Conservation (phyloP, 2,888 invertebrate species). For the Nymphalis c-album region DNA sequence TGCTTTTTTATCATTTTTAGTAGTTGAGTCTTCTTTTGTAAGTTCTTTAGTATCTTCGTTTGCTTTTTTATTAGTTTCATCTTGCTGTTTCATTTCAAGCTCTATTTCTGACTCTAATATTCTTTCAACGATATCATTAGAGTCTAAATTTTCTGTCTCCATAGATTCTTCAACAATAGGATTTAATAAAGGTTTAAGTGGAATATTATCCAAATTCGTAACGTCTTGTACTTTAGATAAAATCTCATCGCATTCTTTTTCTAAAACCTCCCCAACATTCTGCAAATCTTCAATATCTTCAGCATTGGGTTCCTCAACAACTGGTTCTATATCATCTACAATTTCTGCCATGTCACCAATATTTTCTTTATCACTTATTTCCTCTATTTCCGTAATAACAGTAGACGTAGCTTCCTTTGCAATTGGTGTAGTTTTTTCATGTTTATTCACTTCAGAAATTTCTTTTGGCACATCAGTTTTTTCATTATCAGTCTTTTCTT, state of each 20-base stretch:
- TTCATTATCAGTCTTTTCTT: conserved; percentile 29
- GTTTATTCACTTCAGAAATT: conserved; percentile 43
- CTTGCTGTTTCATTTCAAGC: conserved; percentile 60
- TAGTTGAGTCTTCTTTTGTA: conserved; percentile 2
- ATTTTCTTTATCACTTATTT: conserved; percentile 59
- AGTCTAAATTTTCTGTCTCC: conserved; percentile 65
- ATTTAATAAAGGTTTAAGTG: conserved; percentile 64
- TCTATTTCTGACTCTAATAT: conserved; percentile 70
- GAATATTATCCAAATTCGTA: conserved; percentile 68
- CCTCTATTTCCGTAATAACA: conserved; percentile 62
- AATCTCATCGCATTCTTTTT: conserved; percentile 77
- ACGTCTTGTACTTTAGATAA: conserved; percentile 74
- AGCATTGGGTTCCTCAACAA: conserved; percentile 63
- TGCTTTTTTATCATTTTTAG: conserved; percentile 1
- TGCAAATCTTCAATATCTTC: conserved; percentile 68
- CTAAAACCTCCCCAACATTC: conserved; percentile 69
- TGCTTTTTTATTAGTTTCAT: conserved; percentile 47
- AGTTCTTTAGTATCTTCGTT: conserved; percentile 14
- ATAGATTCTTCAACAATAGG: conserved; percentile 67
- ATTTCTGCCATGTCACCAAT: conserved; percentile 57
- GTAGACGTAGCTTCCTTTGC: conserved; percentile 51
- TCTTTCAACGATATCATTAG: conserved; percentile 69
- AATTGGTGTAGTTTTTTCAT: conserved; percentile 40
- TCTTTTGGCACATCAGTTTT: conserved; percentile 50
- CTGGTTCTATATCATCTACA: conserved; percentile 61